Percentiles rank a stretch among this genome's conserved stretches.
Conservation (phyloP, 2,113 vertebrate genomes). For the Seriola rivoliana region DNA sequence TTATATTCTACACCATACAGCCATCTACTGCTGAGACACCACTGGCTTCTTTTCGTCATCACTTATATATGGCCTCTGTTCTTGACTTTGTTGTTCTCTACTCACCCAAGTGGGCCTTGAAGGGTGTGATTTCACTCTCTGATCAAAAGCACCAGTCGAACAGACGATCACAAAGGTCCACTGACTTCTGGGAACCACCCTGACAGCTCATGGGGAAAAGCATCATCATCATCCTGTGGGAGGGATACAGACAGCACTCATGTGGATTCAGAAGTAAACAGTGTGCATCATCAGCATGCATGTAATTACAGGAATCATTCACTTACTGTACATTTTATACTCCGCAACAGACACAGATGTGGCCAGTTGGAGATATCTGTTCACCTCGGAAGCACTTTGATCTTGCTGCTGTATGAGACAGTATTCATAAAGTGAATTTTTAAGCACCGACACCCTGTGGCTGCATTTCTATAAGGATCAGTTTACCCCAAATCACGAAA, state of each 20-base stretch:
- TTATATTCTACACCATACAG: constrained; percentile 8
- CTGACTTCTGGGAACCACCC: background rate
- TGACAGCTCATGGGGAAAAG: background rate
- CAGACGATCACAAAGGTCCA: background rate
- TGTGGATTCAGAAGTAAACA: background rate
- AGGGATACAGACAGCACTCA: background rate
- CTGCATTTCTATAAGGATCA: background rate
- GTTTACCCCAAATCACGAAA: background rate
- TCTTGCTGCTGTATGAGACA: background rate
- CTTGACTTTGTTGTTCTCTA: constrained; percentile 40
- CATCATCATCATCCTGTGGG: constrained; percentile 22
- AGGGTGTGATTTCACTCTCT: constrained; percentile 15
- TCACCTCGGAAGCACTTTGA: background rate
- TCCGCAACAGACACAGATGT: background rate
- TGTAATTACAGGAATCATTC: background rate
- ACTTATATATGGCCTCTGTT: constrained; percentile 6
- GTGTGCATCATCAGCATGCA: background rate
- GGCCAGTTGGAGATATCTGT: background rate
- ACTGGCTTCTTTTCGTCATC: background rate
- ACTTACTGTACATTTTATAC: background rate
- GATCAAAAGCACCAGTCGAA: constrained; percentile 37
- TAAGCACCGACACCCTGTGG: background rate
- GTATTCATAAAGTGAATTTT: background rate
- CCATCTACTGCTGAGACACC: background rate
- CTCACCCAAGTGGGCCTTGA: background rate